Evolutionary conservation across 2,113 vertebrate genomes (phyloP).

Genomic region (Trachemys scripta): DNA sequence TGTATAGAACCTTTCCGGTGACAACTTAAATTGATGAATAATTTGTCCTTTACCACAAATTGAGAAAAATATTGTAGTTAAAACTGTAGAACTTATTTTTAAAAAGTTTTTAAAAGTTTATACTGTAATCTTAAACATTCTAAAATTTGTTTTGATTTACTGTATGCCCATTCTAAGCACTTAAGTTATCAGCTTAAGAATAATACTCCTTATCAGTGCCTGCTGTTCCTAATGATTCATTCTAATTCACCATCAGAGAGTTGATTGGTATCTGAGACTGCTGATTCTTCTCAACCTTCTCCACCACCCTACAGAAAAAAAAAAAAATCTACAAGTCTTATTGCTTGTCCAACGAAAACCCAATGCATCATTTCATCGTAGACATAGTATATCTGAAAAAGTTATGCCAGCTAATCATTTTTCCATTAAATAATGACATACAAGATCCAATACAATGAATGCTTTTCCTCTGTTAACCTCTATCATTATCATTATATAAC

Average conservation of each 20-base stretch:
- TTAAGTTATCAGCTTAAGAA: not conserved
- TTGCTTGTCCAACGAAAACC: not conserved
- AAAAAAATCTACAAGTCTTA: not conserved
- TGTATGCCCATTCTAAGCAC: not conserved
- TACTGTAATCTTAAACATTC: not conserved
- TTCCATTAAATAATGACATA: not conserved
- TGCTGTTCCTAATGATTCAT: not conserved
- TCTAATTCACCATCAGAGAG: conserved; percentile 3
- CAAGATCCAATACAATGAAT: not conserved
- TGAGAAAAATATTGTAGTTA: not conserved
- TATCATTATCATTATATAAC: not conserved
- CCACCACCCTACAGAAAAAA: not conserved
- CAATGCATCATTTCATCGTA: not conserved
- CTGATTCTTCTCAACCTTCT: not conserved
- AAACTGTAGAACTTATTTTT: not conserved
- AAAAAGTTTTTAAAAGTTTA: not conserved
- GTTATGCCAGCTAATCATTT: not conserved
- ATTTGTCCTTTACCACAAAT: not conserved
- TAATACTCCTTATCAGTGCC: not conserved
- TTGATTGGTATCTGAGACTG: not conserved
- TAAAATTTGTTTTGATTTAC: not conserved
- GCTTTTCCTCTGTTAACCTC: not conserved
- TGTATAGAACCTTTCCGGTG: not conserved
- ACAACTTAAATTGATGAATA: not conserved
- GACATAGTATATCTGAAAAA: not conserved